These are phyloP conservation scores for Enteromius unitaeniatus DNA, from an alignment of 2,797 vertebrate species.

Conservation along the genomic window DNA sequence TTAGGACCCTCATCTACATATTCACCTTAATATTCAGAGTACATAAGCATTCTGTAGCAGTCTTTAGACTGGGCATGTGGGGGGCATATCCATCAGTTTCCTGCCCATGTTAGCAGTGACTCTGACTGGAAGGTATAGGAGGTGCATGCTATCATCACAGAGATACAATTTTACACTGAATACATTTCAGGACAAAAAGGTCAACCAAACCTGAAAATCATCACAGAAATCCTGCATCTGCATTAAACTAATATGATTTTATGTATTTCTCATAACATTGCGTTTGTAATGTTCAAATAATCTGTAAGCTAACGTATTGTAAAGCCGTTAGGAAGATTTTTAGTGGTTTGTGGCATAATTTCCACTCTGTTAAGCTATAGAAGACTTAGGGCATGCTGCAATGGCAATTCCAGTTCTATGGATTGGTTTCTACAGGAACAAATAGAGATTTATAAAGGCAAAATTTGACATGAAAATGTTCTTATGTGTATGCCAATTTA, in stretches of 20 bases:
- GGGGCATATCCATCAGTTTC: conserved; percentile 57
- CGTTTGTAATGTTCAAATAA: not conserved
- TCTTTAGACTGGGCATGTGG: conserved; percentile 51
- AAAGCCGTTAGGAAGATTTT: not conserved
- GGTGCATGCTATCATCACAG: not conserved
- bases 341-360: not conserved
- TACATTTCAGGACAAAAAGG: not conserved
- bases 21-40: conserved; percentile 60
- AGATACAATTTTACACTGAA: not conserved
- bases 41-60: conserved; percentile 55
- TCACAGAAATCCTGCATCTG: not conserved
- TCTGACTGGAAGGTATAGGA: conserved; percentile 46
- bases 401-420: not conserved
- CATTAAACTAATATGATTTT: not conserved
- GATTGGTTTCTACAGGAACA: not conserved
- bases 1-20: conserved; percentile 61
- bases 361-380: not conserved
- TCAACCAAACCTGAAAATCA: not conserved
- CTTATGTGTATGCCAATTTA: not conserved
- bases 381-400: not conserved
- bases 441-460: not conserved
- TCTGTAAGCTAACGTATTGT: too few species aligned
- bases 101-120: conserved; percentile 54
- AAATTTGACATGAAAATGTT: not conserved
- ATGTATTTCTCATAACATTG: not conserved